These are phyloP conservation scores for Pyrocoelia pectoralis DNA, from an alignment of 2,888 invertebrate species.

Conservation along the genomic window DNA sequence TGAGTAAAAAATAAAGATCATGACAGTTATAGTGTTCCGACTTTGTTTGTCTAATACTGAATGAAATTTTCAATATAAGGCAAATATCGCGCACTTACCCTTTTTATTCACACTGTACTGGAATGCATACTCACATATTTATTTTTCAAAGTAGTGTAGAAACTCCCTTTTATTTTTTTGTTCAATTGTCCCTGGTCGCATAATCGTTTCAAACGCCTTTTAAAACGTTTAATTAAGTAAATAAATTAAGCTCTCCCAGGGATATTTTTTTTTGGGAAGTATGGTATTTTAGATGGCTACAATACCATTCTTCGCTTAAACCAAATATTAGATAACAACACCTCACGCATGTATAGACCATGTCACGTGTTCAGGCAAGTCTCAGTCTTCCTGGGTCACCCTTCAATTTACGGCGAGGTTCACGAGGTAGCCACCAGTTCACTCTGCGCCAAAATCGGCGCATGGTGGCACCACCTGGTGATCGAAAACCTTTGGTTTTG, in stretches of 20 bases:
- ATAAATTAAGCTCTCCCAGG: slow-evolving; percentile 25
- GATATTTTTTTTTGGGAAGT: slow-evolving; percentile 35
- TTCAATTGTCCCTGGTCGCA: slow-evolving; percentile 21
- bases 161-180: slow-evolving; percentile 20
- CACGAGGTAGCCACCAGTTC: slow-evolving; percentile 92
- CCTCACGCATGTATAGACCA: slow-evolving; percentile 56
- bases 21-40: slow-evolving; percentile 62
- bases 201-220: not conserved
- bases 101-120: slow-evolving; percentile 33
- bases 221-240: slow-evolving; percentile 1
- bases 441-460: slow-evolving; percentile 85
- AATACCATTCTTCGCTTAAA: slow-evolving; percentile 41
- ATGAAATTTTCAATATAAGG: slow-evolving; percentile 30
- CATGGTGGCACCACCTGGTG: slow-evolving; percentile 83
- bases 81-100: slow-evolving; percentile 32
- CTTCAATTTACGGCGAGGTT: slow-evolving; percentile 90
- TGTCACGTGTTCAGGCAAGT: slow-evolving; percentile 79
- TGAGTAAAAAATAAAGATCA: slow-evolving; percentile 56
- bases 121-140: slow-evolving; percentile 36
- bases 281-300: slow-evolving; percentile 42
- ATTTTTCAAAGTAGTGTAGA: slow-evolving; percentile 27
- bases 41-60: slow-evolving; percentile 46
- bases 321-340: slow-evolving; percentile 46
- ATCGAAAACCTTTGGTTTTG: slow-evolving; percentile 91
- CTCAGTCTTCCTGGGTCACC: slow-evolving; percentile 97